Evolutionary conservation across 2,797 vertebrate species (phyloP).

Genomic region (Megaceryle alcyon): DNA sequence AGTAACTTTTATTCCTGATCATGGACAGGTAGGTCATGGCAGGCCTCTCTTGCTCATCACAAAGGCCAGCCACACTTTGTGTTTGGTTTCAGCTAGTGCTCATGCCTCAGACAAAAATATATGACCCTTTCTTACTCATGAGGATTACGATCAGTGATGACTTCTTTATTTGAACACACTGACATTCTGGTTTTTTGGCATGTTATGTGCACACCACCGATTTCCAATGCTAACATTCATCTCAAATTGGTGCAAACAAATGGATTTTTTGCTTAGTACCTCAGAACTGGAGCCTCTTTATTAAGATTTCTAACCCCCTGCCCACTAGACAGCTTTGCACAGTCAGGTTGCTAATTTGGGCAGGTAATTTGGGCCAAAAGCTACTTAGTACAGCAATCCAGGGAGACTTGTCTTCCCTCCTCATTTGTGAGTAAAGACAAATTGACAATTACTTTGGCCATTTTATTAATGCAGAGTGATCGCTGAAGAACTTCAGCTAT

Average conservation of each 20-base stretch:
- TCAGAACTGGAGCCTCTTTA: neutral
- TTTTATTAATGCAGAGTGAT: accelerated
- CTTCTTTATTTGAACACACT: neutral
- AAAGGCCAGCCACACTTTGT: neutral
- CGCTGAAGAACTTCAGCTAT: neutral
- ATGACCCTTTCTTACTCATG: neutral
- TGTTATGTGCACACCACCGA: too few species aligned
- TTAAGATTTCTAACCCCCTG: neutral
- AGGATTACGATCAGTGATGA: neutral
- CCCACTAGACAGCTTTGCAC: neutral
- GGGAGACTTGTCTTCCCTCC: neutral
- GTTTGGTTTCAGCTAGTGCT: neutral
- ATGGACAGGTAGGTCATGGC: neutral
- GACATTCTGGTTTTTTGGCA: accelerated
- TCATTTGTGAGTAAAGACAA: neutral
- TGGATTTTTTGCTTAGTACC: neutral
- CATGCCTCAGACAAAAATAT: neutral
- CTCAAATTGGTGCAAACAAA: neutral
- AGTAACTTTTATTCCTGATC: neutral
- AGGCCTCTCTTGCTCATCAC: neutral
- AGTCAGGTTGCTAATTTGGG: accelerated
- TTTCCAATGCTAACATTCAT: neutral
- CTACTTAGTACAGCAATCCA: neutral
- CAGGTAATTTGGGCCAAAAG: neutral
- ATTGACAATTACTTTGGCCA: neutral